Evolutionary conservation across 2,113 vertebrate genomes (phyloP), one percentile per base, ranked within the genome.

Genomic region (Oreochromis niloticus): DNA sequence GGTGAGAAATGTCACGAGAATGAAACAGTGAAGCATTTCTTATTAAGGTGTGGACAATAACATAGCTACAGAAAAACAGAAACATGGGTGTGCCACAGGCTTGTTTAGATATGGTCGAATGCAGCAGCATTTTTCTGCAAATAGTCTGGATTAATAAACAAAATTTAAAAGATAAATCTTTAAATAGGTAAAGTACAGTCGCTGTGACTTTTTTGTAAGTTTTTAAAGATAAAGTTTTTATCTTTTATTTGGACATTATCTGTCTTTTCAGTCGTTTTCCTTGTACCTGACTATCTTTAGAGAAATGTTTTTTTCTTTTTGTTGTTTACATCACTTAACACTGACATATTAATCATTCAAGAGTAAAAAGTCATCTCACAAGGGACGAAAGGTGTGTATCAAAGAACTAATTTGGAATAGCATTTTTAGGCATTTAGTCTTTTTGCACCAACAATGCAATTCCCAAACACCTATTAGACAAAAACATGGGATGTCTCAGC

Each of bases 41-140:
- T 71, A 9, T 41, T 24, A 68, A 12, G n/a, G n/a, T 68, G n/a
- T 24, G n/a, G 63, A 71, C 11, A 71, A 68, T 22, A 22, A 2
- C 36, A 14, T 68, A 41, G 63, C 63, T 41, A 68, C 11, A 68
- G 63, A 68, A 41, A 68, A 68, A 68, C 36, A 68, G 34, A 41
- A 41, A 68, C n/a, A 41, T 24, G 63, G 63, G 36, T 68, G 10
- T 5, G 10, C 1, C 61, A 12, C 61, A 1, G 10, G 10, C 32
- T 39, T 41, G 2, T 41, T 22, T 41, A 41, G 34, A 13, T 2
- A 63, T 36, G 19, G 0, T 68, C 1, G 4, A 39, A 5, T 68
- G 11, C 6, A 41, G 19, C 36, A 41, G 36, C 63, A 6, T 24
- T 41, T 41, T 24, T 4, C 36, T 71, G 19, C 36, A 68, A 41